These are phyloP conservation scores for Syncerus caffer DNA, from an alignment of 2,797 vertebrate species.

Conservation along the genomic window DNA sequence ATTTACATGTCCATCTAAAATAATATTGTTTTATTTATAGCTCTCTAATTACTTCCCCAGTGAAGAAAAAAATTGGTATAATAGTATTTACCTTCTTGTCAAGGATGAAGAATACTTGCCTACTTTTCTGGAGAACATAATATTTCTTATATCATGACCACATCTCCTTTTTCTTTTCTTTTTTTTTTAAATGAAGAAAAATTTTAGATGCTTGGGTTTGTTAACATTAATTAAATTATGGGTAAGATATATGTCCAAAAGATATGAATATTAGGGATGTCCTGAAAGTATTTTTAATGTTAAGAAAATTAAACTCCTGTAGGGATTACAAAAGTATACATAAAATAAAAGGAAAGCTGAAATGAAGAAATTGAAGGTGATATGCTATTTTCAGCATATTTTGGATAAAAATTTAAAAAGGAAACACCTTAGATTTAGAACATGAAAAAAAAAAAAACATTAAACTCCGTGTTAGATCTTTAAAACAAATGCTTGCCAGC, in stretches of 20 bases:
- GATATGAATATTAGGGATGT: background rate
- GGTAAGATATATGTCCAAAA: background rate
- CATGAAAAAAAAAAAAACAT: background rate
- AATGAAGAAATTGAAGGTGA: background rate
- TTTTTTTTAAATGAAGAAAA: background rate
- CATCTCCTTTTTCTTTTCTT: background rate
- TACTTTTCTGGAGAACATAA: background rate
- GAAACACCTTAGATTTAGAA: background rate
- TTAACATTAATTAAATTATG: background rate
- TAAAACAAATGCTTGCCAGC: background rate
- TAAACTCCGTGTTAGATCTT: background rate
- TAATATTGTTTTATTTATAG: constrained; percentile 74
- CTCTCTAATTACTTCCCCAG: constrained; percentile 53
- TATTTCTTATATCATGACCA: background rate
- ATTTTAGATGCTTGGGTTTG: background rate
- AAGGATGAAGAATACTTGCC: background rate
- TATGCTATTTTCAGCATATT: background rate
- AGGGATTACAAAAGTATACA: background rate
- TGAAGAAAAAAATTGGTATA: background rate
- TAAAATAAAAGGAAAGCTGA: background rate
- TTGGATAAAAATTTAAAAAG: background rate
- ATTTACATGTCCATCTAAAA: constrained; percentile 73
- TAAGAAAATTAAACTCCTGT: background rate
- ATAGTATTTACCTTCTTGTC: background rate
- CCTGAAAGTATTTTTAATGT: background rate